Evolutionary conservation across 2,888 invertebrate species (phyloP), one percentile per base, ranked within the genome.

Genomic region (Drosophila recens): DNA sequence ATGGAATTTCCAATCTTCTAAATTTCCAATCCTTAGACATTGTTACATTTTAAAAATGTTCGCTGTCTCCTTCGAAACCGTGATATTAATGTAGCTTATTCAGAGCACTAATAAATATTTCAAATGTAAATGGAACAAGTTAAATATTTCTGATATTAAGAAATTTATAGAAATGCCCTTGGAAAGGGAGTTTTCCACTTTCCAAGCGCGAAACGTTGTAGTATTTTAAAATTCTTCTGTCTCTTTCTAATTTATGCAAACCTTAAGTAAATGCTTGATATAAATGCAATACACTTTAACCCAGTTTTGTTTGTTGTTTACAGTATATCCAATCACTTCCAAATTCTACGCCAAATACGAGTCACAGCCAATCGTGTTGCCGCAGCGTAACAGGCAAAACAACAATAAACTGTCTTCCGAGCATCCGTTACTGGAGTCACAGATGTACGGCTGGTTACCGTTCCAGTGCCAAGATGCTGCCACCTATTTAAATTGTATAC

Each of bases 371-470:
- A 52, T 59, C 20, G 54, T 64, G 4, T 54, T 72, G 33, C 36
- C 69, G 15, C 75, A 79, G 40, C 80, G 86, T 1, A 72, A 68
- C n/a, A 76, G 68, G 11, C 58, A 67, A 10, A 42, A 15, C 40
- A 72, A 67, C 10, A 42, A 15, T 36, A 72, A 65, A 27, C 61
- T 76, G 23, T 36, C 27, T 0, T 4, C 54, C 11, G 80, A 77
- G 10, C 67, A 82, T 36, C 91, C 91, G 3, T 20, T 86, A 5
- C 74, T 91, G 17, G 91, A 91, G 68, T 91, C 90, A 6, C 90
- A 91, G 71, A 81, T 80, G 4, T 92, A 91, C 34, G 92, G 92
- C 23, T 92, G 92, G 92, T 62, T 91, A 57, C 91, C 91, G n/a
- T 36, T 73, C 4, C 71, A 75, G 33, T 69, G 72, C 9, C 66